Evolutionary conservation across 2,797 vertebrate species (phyloP).

Genomic region (Pelobates cultripes): DNA sequence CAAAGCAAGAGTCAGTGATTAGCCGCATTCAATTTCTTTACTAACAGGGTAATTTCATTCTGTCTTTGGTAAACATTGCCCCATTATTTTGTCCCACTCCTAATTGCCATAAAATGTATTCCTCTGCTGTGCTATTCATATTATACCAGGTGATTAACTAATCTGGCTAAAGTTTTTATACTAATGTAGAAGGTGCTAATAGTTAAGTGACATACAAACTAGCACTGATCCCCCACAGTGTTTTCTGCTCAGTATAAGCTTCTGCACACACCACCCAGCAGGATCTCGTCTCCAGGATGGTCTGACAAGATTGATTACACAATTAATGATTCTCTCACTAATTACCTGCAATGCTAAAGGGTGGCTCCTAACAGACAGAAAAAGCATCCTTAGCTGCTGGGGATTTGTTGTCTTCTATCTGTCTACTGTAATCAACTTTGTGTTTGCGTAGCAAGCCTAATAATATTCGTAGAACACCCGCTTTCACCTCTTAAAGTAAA

Average conservation of each 20-base stretch:
- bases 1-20: not conserved
- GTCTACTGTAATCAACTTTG: not conserved
- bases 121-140: not conserved
- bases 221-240: conserved; percentile 18
- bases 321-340: conserved; percentile 53
- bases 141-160: conserved; percentile 3
- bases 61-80: not conserved
- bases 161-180: conserved; percentile 14
- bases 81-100: not conserved
- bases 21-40: not conserved
- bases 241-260: conserved; percentile 24
- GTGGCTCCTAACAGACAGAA: conserved; percentile 4
- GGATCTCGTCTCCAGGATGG: conserved; percentile 52
- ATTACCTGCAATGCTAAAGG: conserved; percentile 35
- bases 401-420: not conserved
- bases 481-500: not conserved
- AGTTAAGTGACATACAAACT: conserved; percentile 27
- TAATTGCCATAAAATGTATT: not conserved
- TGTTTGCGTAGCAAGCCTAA: not conserved
- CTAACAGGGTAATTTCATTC: not conserved
- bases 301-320: conserved; percentile 48
- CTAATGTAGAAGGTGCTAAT: conserved; percentile 28
- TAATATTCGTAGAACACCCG: not conserved
- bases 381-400: conserved; percentile 33
- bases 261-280: conserved; percentile 46